Evolutionary conservation across 2,888 invertebrate species (phyloP).

Genomic region (Aplocera efformata): DNA sequence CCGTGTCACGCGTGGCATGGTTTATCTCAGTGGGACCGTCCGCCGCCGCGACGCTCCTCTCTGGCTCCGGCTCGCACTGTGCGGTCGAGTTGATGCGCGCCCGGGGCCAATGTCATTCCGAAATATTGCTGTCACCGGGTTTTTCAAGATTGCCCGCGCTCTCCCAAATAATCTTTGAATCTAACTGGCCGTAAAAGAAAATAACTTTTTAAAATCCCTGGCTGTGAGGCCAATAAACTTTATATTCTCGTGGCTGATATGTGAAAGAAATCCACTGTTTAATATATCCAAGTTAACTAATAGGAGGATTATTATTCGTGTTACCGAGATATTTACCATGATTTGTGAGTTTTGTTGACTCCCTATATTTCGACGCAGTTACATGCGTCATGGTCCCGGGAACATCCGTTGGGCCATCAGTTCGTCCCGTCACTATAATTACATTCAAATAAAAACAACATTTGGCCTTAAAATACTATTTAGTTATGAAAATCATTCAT

Average conservation of each 20-base stretch:
- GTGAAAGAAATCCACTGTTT: neutral
- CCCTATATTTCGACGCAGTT: no score
- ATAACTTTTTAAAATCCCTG: constrained; percentile 38
- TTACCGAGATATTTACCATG: no score
- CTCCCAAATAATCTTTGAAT: constrained; percentile 58
- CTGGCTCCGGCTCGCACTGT: constrained; percentile 41
- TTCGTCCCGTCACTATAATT: no score
- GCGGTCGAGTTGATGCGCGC: constrained; percentile 15
- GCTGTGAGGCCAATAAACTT: constrained; percentile 14
- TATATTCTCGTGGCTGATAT: constrained; percentile 6
- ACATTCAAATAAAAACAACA: no score
- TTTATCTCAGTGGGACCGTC: no score
- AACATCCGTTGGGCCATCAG: no score
- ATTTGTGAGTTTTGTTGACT: no score
- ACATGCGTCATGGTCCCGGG: no score
- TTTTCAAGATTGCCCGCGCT: constrained; percentile 48
- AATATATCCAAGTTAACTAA: neutral
- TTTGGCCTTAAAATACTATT: neutral
- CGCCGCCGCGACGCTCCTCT: no score
- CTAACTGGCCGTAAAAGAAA: constrained; percentile 64
- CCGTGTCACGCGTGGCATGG: no score
- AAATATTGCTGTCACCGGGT: constrained; percentile 59
- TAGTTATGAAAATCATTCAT: no score
- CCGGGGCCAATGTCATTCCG: constrained; percentile 37
- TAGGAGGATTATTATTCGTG: no score